Percentiles rank a stretch among this genome's conserved stretches.
Evolutionary conservation across 2,113 vertebrate genomes (phyloP).

Genomic region (Drymodes brunneopygia): DNA sequence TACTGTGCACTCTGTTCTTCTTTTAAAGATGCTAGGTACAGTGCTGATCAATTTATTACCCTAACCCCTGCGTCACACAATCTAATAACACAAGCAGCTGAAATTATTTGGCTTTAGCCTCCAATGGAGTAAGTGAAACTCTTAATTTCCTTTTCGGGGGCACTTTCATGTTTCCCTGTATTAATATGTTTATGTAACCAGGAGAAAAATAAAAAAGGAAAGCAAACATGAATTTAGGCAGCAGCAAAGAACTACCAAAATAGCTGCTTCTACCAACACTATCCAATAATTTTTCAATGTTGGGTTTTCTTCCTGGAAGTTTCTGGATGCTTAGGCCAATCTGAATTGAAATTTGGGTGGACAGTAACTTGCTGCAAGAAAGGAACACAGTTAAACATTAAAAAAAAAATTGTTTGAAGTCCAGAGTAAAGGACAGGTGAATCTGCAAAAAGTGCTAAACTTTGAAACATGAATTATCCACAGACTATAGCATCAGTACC

Average conservation of each 20-base stretch:
- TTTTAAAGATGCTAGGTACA: neutral
- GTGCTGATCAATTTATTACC: neutral
- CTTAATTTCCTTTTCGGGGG: neutral
- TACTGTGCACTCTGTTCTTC: neutral
- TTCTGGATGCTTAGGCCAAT: neutral
- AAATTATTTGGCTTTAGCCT: neutral
- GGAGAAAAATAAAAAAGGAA: neutral
- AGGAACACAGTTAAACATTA: neutral
- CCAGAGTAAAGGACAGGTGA: neutral
- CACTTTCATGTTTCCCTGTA: neutral
- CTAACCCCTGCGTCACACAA: rapidly evolving
- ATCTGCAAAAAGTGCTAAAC: neutral
- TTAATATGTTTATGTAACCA: neutral
- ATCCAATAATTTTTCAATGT: neutral
- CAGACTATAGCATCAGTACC: neutral
- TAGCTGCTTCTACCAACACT: neutral
- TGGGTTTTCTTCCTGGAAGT: neutral
- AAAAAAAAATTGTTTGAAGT: neutral
- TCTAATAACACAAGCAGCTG: neutral
- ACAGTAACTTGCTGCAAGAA: neutral
- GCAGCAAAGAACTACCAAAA: neutral
- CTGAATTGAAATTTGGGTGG: neutral
- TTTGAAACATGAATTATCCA: neutral
- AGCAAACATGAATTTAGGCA: neutral
- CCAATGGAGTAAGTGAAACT: neutral